These are phyloP conservation scores for Seladonia tumulorum DNA, from an alignment of 2,888 invertebrate species.

Conservation along the genomic window DNA sequence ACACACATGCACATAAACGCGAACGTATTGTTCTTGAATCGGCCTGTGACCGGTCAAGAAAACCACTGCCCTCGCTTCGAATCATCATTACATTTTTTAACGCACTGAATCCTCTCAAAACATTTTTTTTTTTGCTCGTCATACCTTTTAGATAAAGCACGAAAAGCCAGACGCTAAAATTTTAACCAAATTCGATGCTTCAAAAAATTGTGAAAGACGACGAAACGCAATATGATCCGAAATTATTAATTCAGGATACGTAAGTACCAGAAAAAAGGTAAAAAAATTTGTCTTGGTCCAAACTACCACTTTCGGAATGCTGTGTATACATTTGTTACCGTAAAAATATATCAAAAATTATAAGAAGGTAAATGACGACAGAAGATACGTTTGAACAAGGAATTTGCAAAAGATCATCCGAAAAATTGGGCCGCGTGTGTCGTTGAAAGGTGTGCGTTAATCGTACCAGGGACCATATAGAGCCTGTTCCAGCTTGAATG, in stretches of 20 bases:
- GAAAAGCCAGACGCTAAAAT: no score
- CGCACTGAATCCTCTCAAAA: neutral
- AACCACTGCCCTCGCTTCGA: slow-evolving; percentile 28
- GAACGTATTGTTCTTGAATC: slow-evolving; percentile 25
- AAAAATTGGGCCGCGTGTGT: neutral
- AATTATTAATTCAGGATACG: no score
- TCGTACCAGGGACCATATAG: neutral
- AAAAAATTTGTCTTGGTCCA: neutral
- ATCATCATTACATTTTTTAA: neutral
- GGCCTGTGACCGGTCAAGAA: slow-evolving; percentile 36
- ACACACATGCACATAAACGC: neutral
- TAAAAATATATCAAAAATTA: neutral
- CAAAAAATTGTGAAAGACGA: no score
- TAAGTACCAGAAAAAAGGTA: neutral
- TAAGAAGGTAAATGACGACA: neutral
- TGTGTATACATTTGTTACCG: neutral
- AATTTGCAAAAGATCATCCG: neutral
- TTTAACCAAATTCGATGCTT: no score
- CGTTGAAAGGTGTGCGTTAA: neutral
- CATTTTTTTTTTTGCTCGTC: neutral
- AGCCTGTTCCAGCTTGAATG: neutral
- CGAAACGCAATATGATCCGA: no score
- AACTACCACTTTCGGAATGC: neutral
- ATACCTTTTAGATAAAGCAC: neutral
- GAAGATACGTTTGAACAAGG: neutral